Conservation (phyloP, 2,797 vertebrate species). For the Coregonus ussuriensis region DNA sequence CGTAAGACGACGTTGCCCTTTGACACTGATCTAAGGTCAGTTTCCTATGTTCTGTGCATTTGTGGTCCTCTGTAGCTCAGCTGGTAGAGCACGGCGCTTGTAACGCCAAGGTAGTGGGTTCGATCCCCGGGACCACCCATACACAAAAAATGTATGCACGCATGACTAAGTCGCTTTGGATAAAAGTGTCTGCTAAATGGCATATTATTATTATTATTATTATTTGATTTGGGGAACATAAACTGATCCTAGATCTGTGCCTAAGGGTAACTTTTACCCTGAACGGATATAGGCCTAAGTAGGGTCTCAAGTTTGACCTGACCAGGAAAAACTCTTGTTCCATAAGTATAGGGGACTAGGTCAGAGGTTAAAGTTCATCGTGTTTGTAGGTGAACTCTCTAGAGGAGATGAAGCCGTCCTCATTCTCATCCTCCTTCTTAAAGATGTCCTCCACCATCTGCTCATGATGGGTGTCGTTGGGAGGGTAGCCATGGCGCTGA, state of each 20-base stretch:
- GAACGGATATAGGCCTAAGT: neutral
- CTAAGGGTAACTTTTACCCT: too few relatives aligned
- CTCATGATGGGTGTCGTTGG: constrained; percentile 93
- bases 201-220: too few relatives aligned
- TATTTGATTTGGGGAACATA: too few relatives aligned
- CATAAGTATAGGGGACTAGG: neutral
- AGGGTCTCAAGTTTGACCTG: neutral
- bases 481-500: constrained; percentile 86
- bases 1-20: neutral
- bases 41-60: too few relatives aligned
- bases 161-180: too few relatives aligned
- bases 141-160: too few relatives aligned
- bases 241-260: too few relatives aligned
- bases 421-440: constrained; percentile 92
- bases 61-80: too few relatives aligned
- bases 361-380: constrained; percentile 84
- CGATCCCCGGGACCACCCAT: too few relatives aligned
- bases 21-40: neutral
- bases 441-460: constrained; percentile 92
- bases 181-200: too few relatives aligned
- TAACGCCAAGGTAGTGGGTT: too few relatives aligned
- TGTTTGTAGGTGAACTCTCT: constrained; percentile 96
- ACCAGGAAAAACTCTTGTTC: neutral
- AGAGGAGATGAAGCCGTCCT: constrained; percentile 93
- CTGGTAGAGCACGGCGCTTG: too few relatives aligned